phyloP scores from a whole-genome alignment of 2,113 vertebrate genomes.

The Charina bottae region DNA sequence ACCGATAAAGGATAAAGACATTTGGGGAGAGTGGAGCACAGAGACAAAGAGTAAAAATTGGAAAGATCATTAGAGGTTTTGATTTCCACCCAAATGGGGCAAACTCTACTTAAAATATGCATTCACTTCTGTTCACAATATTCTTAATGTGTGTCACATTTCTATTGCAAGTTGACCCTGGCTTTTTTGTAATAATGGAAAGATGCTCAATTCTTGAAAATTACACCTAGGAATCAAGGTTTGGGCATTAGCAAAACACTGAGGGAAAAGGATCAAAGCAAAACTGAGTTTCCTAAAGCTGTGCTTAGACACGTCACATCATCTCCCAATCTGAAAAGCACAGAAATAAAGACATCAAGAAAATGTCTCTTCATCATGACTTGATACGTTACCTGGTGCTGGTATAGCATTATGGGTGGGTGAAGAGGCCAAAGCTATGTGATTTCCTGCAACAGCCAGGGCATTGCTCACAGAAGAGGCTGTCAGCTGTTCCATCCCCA shows the following conservation, averaged over 20 bases:
- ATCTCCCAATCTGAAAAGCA: neutral
- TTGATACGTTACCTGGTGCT: slow-evolving; percentile 81
- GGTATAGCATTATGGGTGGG: slow-evolving; percentile 91
- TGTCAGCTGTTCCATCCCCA: slow-evolving; percentile 97
- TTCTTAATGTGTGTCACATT: neutral
- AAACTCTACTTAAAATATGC: neutral
- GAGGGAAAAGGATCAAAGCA: neutral
- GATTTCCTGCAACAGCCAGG: slow-evolving; percentile 80
- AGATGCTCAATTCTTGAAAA: neutral
- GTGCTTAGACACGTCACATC: neutral
- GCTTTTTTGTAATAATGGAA: slow-evolving; percentile 1
- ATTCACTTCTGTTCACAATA: neutral
- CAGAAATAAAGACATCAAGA: neutral
- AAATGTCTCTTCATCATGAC: slow-evolving; percentile 22
- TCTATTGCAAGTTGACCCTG: neutral
- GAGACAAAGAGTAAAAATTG: neutral
- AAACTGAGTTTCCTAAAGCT: neutral
- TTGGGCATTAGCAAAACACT: neutral
- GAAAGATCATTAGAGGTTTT: neutral
- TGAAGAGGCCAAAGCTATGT: slow-evolving; percentile 90
- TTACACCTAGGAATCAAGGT: neutral
- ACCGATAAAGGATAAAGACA: neutral
- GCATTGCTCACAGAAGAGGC: slow-evolving; percentile 88
- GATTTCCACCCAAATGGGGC: neutral
- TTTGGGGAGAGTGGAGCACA: neutral